Conservation (phyloP, 2,888 invertebrate genomes). For the Campaea margaritaria region DNA sequence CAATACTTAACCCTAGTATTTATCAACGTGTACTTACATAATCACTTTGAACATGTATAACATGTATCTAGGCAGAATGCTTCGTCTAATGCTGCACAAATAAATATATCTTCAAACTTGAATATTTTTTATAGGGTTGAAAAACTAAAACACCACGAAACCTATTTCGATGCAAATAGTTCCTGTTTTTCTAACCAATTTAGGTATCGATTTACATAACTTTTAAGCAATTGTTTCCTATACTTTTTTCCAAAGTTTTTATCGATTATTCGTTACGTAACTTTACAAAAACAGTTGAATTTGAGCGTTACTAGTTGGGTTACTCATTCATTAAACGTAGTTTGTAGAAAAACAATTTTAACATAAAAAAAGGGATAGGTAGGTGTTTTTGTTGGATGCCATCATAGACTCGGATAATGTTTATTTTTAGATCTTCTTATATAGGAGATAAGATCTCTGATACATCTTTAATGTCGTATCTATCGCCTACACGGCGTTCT, state of each 20-base stretch:
- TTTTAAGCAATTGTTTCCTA: conserved; percentile 18
- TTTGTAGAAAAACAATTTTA: conserved; percentile 21
- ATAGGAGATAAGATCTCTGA: conserved; percentile 18
- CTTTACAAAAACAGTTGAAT: conserved; percentile 18
- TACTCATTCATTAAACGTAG: conserved; percentile 32
- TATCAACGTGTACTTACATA: no score
- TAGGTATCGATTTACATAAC: conserved; percentile 32
- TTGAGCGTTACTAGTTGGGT: conserved; percentile 9
- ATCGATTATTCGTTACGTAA: conserved; percentile 24
- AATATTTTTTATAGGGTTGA: conserved; percentile 2
- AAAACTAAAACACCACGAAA: conserved; percentile 11
- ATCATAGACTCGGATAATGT: conserved; percentile 23
- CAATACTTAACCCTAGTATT: no score
- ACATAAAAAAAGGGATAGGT: conserved; percentile 21
- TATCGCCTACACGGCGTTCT: conserved; percentile 4
- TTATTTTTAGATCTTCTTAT: conserved; percentile 29
- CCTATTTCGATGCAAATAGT: conserved; percentile 14
- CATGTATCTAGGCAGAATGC: no score
- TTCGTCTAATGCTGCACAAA: neutral
- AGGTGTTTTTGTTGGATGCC: conserved; percentile 30
- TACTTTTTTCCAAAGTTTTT: conserved; percentile 20
- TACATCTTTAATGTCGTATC: conserved; percentile 8
- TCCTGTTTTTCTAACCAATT: conserved; percentile 26
- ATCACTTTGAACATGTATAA: no score
- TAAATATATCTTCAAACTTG: neutral